Evolutionary conservation across 2,888 invertebrate genomes (phyloP).

Genomic region (Patella depressa): DNA sequence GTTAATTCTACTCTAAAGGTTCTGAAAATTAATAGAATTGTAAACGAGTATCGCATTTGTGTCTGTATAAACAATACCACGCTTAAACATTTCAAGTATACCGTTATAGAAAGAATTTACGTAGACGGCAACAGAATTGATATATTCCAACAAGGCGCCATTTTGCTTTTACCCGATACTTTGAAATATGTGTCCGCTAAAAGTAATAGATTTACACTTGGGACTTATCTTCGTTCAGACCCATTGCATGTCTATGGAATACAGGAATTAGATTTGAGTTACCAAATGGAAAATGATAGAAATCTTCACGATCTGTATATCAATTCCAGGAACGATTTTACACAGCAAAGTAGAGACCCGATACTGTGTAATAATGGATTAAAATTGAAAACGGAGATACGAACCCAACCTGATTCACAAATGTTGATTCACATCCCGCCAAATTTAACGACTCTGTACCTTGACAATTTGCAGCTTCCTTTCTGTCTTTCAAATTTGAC

Average conservation of each 20-base stretch:
- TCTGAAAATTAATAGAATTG: constrained; percentile 22
- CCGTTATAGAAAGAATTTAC: constrained; percentile 26
- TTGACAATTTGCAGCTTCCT: constrained; percentile 12
- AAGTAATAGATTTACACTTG: constrained; percentile 26
- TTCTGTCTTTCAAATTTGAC: constrained; percentile 16
- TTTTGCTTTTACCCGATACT: constrained; percentile 20
- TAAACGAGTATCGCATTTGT: constrained; percentile 20
- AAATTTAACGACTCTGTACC: constrained; percentile 13
- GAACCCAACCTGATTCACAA: no score
- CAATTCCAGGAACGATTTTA: no score
- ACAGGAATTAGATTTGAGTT: no score
- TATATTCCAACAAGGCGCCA: constrained; percentile 27
- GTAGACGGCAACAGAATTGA: constrained; percentile 31
- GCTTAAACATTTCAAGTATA: constrained; percentile 23
- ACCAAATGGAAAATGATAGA: no score
- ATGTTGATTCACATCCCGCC: constrained; percentile 16
- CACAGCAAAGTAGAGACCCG: no score
- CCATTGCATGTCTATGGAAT: no score
- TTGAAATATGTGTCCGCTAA: constrained; percentile 18
- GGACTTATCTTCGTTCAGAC: constrained; percentile 18
- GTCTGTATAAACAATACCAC: constrained; percentile 12
- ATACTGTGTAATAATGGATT: no score
- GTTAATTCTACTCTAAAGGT: constrained; percentile 12
- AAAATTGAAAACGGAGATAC: no score
- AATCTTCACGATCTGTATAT: no score